phyloP scores from a whole-genome alignment of 2,888 invertebrate genomes.

The Sminthurinus aureus region DNA sequence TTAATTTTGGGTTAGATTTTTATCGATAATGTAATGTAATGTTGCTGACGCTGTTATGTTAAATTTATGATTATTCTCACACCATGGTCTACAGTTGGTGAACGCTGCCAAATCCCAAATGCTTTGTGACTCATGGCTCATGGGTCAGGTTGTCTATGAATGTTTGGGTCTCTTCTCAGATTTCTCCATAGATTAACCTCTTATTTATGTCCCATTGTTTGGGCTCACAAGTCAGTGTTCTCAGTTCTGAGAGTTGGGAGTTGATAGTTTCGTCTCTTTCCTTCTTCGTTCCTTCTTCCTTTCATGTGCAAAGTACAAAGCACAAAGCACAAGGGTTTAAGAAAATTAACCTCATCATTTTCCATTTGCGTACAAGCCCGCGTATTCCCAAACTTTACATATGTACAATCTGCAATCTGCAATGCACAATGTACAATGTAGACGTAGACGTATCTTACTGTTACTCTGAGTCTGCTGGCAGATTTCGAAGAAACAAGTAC shows the following conservation, averaged over 20 bases:
- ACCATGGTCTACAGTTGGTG: neutral
- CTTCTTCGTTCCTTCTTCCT: neutral
- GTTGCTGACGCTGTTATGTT: neutral
- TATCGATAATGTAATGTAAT: conserved; percentile 2
- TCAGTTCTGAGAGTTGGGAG: neutral
- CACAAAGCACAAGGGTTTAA: neutral
- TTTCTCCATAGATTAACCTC: neutral
- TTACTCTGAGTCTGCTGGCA: no score
- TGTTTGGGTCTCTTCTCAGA: neutral
- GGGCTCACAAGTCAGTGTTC: neutral
- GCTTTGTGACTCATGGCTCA: neutral
- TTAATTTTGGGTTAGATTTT: no score
- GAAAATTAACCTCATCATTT: neutral
- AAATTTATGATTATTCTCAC: conserved; percentile 11
- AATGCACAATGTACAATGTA: no score
- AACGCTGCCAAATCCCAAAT: neutral
- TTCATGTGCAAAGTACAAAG: neutral
- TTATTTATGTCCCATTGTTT: conserved; percentile 19
- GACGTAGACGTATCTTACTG: no score
- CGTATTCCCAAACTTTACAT: no score
- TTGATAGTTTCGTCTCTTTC: neutral
- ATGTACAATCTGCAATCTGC: neutral
- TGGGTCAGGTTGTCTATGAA: conserved; percentile 6
- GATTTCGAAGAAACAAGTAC: no score
- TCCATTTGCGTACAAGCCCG: neutral